These are phyloP conservation scores for Chrysolina haemoptera DNA, from an alignment of 2,888 invertebrate species.

Conservation along the genomic window DNA sequence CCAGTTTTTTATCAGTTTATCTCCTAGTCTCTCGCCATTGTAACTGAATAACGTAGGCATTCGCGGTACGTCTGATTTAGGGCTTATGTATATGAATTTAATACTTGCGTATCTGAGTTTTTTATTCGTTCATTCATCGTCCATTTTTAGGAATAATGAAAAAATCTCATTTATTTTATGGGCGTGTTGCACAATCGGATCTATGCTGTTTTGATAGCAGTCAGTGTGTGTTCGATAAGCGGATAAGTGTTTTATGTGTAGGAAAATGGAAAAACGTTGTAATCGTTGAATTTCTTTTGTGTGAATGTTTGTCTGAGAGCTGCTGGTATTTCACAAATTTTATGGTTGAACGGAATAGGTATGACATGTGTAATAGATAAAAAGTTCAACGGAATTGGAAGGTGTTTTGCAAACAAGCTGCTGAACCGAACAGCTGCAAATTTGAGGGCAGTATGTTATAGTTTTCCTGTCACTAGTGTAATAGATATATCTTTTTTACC, in stretches of 20 bases:
- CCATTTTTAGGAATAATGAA: background rate
- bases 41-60: conserved; percentile 3
- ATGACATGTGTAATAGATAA: too few relatives aligned
- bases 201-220: background rate
- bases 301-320: too few relatives aligned
- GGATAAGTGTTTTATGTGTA: background rate
- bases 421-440: too few relatives aligned
- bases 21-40: conserved; percentile 1
- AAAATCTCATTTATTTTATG: background rate
- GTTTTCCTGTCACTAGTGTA: too few relatives aligned
- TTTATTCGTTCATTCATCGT: background rate
- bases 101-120: conserved; percentile 4
- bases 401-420: too few relatives aligned
- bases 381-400: too few relatives aligned
- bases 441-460: too few relatives aligned
- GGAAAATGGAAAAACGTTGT: conserved; percentile 2
- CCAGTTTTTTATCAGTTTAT: background rate
- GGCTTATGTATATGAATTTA: conserved; percentile 13
- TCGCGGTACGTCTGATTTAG: conserved; percentile 8
- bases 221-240: background rate
- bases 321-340: too few relatives aligned
- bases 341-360: too few relatives aligned
- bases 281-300: background rate
- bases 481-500: too few relatives aligned
- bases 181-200: background rate